Evolutionary conservation across 2,888 invertebrate genomes (phyloP).

Genomic region (Tachystola acroxantha): DNA sequence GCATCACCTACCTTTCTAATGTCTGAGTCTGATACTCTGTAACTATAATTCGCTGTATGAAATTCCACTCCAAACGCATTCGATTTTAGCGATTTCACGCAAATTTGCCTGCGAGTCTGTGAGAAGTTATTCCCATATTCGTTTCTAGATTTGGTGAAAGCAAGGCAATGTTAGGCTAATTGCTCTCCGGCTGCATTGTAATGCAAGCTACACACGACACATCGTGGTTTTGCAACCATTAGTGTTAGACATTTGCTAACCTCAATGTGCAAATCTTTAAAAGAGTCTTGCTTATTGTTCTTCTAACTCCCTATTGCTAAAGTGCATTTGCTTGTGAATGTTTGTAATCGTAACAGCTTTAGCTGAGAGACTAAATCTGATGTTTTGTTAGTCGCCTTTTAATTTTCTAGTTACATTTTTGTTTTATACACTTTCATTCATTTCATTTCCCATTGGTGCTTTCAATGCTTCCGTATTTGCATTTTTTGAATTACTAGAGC

Average conservation of each 20-base stretch:
- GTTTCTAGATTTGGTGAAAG: constrained; percentile 44
- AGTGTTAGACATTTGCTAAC: constrained; percentile 15
- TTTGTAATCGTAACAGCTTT: neutral
- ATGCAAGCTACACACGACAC: constrained; percentile 43
- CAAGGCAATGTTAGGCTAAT: constrained; percentile 47
- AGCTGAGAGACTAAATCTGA: neutral
- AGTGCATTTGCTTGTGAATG: neutral
- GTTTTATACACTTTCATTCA: too few species aligned
- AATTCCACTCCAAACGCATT: neutral
- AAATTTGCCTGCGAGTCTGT: neutral
- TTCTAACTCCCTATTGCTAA: neutral
- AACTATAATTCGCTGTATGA: too few species aligned
- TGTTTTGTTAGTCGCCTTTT: neutral
- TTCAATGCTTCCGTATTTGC: constrained; percentile 1
- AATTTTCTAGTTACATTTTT: neutral
- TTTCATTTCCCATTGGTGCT: neutral
- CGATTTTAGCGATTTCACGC: neutral
- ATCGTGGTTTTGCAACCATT: constrained; percentile 30
- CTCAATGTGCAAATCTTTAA: constrained; percentile 6
- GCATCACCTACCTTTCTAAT: constrained; percentile 12
- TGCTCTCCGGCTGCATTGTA: constrained; percentile 37
- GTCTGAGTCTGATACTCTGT: neutral
- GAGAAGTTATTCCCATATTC: constrained; percentile 1
- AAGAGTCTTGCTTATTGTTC: neutral
- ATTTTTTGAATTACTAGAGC: constrained; percentile 17